Conservation (phyloP, 2,888 invertebrate genomes). For the Pollenia amentaria region DNA sequence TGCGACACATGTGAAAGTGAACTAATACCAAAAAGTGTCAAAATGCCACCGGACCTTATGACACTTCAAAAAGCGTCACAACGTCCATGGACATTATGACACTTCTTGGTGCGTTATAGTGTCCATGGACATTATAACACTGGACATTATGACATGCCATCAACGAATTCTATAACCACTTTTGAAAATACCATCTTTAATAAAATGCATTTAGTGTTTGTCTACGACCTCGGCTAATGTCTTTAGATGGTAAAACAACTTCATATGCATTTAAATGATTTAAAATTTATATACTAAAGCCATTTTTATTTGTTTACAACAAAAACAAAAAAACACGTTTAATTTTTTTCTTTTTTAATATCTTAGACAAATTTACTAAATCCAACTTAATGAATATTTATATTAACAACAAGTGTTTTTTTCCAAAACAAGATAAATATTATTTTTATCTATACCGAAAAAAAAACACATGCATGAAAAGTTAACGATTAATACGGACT, state of each 20-base stretch:
- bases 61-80: too few species aligned
- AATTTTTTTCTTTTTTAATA: neutral
- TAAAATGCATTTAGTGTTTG: neutral
- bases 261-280: constrained; percentile 29
- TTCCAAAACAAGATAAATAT: constrained; percentile 12
- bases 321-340: constrained; percentile 14
- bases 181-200: neutral
- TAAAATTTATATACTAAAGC: constrained; percentile 8
- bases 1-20: too few species aligned
- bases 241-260: constrained; percentile 11
- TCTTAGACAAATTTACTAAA: constrained; percentile 28
- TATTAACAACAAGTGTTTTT: constrained; percentile 38
- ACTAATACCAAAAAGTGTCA: too few species aligned
- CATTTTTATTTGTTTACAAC: constrained; percentile 10
- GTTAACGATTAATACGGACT: neutral
- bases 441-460: neutral
- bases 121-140: too few species aligned
- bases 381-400: constrained; percentile 39
- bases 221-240: neutral
- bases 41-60: too few species aligned
- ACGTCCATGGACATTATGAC: too few species aligned
- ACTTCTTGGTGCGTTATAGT: too few species aligned
- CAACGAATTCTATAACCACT: neutral
- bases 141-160: too few species aligned
- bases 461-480: constrained; percentile 15